phyloP scores from a whole-genome alignment of 2,113 vertebrate species.

The Ursus arctos region DNA sequence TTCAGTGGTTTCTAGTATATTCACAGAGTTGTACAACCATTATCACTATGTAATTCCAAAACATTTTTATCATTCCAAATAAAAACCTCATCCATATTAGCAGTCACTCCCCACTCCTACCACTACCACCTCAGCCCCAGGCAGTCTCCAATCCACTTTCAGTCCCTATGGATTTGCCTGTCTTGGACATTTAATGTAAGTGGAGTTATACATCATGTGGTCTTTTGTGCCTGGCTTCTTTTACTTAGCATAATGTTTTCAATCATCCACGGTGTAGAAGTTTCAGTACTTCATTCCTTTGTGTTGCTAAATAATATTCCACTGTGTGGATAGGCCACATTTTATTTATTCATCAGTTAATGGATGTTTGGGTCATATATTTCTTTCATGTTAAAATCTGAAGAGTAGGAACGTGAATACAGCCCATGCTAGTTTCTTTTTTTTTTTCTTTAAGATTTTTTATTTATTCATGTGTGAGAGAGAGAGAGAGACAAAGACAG shows the following conservation, averaged over 20 bases:
- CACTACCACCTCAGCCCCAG: not conserved
- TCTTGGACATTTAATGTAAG: not conserved
- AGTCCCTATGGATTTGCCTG: not conserved
- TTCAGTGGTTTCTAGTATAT: not conserved
- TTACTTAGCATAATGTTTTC: not conserved
- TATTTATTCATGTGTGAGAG: not conserved
- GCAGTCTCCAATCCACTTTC: not conserved
- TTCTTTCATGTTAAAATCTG: slow-evolving; percentile 12
- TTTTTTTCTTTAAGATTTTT: not conserved
- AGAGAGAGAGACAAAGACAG: not conserved
- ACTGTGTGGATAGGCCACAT: not conserved
- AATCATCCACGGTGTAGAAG: not conserved
- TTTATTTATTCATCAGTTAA: not conserved
- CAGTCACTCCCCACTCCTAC: not conserved
- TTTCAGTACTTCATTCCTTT: not conserved
- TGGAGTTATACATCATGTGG: not conserved
- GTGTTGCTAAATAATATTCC: slow-evolving; percentile 21
- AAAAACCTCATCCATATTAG: not conserved
- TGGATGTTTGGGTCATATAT: not conserved
- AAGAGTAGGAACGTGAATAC: not conserved
- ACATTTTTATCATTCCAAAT: not conserved
- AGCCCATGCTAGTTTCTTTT: not conserved
- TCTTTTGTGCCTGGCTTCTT: not conserved
- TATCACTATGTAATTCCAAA: not conserved
- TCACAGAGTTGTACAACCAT: not conserved